A percentile compares a stretch with the other conserved stretches of the same genome.
phyloP scores from a whole-genome alignment of 2,797 vertebrate species.

The Sciurus vulgaris region DNA sequence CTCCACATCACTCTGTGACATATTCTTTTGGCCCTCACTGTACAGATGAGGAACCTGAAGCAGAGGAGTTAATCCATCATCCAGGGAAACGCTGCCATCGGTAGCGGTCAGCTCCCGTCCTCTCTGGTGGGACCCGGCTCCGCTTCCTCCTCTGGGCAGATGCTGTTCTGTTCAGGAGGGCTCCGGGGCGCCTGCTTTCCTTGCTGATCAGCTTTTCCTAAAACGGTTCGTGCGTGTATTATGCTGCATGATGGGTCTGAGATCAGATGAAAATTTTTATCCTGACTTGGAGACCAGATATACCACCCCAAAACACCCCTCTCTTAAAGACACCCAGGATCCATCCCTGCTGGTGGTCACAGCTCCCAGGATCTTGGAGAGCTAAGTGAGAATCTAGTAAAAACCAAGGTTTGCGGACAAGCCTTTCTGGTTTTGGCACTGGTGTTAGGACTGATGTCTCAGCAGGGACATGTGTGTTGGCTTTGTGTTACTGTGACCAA shows the following conservation, averaged over 20 bases:
- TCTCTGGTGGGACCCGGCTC: neutral
- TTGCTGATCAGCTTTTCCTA: neutral
- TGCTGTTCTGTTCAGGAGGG: neutral
- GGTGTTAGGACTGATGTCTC: neutral
- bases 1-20: neutral
- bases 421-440: neutral
- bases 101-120: neutral
- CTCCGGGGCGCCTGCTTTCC: neutral
- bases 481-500: too few species aligned
- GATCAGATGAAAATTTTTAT: neutral
- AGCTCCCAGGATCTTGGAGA: neutral
- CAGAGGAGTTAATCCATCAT: neutral
- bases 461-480: neutral
- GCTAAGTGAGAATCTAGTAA: neutral
- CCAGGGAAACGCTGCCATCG: neutral
- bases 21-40: neutral
- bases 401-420: neutral
- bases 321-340: neutral
- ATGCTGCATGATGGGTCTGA: neutral
- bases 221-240: neutral
- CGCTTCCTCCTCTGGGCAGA: neutral
- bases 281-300: neutral
- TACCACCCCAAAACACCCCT: neutral
- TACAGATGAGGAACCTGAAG: neutral
- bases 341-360: neutral